These are phyloP conservation scores for Ptiloglossa arizonensis DNA, from an alignment of 1,140 invertebrate species.

Conservation along the genomic window DNA sequence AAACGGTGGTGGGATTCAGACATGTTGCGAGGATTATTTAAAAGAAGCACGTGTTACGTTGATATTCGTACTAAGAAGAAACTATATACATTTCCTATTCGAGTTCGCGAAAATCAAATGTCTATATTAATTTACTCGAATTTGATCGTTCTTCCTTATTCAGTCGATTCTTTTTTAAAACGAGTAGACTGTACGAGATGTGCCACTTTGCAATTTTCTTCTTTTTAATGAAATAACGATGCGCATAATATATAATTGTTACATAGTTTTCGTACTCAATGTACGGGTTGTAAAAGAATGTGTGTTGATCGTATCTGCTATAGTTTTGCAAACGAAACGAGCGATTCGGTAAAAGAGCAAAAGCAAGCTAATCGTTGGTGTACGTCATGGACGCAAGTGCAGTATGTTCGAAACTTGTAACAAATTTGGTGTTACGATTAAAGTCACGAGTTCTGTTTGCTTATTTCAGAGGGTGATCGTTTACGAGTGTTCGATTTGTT, in stretches of 20 bases:
- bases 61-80: slow-evolving; percentile 12
- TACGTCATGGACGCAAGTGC: slow-evolving; percentile 6
- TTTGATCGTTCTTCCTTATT: slow-evolving; percentile 35
- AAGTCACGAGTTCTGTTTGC: slow-evolving; percentile 13
- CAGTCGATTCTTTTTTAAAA: slow-evolving; percentile 24
- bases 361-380: not conserved
- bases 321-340: not conserved
- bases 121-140: slow-evolving; percentile 28
- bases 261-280: slow-evolving; percentile 12
- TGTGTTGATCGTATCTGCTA: slow-evolving; percentile 15
- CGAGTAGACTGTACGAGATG: slow-evolving; percentile 9
- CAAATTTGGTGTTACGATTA: not conserved
- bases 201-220: slow-evolving; percentile 34
- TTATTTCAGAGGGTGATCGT: slow-evolving; percentile 39
- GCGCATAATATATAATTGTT: slow-evolving; percentile 52
- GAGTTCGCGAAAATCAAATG: slow-evolving; percentile 24
- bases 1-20: slow-evolving; percentile 60
- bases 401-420: slow-evolving; percentile 13
- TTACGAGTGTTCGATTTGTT: slow-evolving; percentile 35
- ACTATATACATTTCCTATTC: slow-evolving; percentile 24
- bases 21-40: slow-evolving; percentile 3
- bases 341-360: not conserved
- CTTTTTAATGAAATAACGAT: slow-evolving; percentile 40
- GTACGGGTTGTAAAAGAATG: slow-evolving; percentile 19
- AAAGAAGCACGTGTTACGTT: not conserved